A percentile compares a stretch with the other conserved stretches of the same genome.
These are phyloP conservation scores for Bombus haemorrhoidalis DNA, from an alignment of 1,140 invertebrate genomes.

Conservation along the genomic window DNA sequence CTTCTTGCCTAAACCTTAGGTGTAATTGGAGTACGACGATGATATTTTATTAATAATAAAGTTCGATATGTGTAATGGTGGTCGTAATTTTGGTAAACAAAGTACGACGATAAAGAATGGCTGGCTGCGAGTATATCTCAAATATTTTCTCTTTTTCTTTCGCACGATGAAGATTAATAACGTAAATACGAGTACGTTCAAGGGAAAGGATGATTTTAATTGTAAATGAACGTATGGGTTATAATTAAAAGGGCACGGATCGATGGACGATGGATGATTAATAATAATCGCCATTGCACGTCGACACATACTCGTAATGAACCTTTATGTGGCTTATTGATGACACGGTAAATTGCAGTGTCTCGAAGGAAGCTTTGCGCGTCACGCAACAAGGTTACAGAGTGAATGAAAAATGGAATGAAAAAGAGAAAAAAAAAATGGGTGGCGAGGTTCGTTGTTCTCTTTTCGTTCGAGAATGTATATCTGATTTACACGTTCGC, in stretches of 20 bases:
- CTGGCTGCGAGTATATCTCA: background rate
- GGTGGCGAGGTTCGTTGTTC: background rate
- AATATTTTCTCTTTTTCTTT: too few relatives aligned
- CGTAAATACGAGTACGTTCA: background rate
- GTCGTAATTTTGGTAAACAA: background rate
- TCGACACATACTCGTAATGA: conserved; percentile 31
- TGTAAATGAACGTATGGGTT: conserved; percentile 12
- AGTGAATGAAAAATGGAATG: conserved; percentile 8
- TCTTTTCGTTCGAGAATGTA: background rate
- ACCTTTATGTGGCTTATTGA: conserved; percentile 43
- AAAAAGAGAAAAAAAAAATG: background rate
- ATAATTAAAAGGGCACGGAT: conserved; percentile 9
- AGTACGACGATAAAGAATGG: background rate
- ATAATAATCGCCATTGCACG: conserved; percentile 30
- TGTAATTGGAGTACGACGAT: too few relatives aligned
- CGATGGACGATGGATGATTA: conserved; percentile 22
- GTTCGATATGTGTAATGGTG: background rate
- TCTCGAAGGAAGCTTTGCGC: conserved; percentile 9
- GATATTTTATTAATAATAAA: background rate
- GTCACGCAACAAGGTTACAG: conserved; percentile 20
- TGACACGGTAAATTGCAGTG: conserved; percentile 32
- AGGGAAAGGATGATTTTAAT: conserved; percentile 14
- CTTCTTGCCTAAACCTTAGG: too few relatives aligned
- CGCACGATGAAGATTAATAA: conserved; percentile 9
- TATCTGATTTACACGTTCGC: conserved; percentile 5